Conservation (phyloP, 2,888 invertebrate species). For the Rotaria macrura region DNA sequence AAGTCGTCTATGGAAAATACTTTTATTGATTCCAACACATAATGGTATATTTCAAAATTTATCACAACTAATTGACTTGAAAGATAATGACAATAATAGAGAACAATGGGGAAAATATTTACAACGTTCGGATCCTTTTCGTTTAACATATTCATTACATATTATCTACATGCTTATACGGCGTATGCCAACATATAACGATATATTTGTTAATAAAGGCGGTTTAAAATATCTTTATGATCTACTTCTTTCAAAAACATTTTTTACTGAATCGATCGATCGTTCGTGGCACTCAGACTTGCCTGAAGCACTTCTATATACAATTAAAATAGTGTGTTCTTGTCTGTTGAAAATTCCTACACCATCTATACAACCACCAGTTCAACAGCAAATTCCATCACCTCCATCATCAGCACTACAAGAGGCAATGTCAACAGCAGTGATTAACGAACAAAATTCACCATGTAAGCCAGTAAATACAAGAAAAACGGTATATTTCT, state of each 20-base stretch:
- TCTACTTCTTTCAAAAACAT: background rate
- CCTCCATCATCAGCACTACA: background rate
- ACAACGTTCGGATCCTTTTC: background rate
- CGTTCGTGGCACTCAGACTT: background rate
- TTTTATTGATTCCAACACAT: background rate
- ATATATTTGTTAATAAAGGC: background rate
- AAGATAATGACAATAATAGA: background rate
- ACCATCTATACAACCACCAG: background rate
- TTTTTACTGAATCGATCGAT: background rate
- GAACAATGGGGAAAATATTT: constrained; percentile 8
- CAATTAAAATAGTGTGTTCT: background rate
- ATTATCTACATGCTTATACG: background rate
- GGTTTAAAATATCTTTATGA: constrained; percentile 8
- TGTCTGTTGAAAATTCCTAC: constrained; percentile 1
- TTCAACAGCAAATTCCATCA: background rate
- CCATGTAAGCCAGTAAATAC: background rate
- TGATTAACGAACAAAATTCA: background rate
- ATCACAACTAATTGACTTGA: background rate
- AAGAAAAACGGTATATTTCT: background rate
- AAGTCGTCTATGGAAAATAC: constrained; percentile 2
- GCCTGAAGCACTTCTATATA: background rate
- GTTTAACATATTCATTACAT: constrained; percentile 18
- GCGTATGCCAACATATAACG: background rate
- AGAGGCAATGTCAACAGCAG: background rate
- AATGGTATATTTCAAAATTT: background rate